Conservation (phyloP, 2,797 vertebrate genomes). For the Lacerta viridis region DNA sequence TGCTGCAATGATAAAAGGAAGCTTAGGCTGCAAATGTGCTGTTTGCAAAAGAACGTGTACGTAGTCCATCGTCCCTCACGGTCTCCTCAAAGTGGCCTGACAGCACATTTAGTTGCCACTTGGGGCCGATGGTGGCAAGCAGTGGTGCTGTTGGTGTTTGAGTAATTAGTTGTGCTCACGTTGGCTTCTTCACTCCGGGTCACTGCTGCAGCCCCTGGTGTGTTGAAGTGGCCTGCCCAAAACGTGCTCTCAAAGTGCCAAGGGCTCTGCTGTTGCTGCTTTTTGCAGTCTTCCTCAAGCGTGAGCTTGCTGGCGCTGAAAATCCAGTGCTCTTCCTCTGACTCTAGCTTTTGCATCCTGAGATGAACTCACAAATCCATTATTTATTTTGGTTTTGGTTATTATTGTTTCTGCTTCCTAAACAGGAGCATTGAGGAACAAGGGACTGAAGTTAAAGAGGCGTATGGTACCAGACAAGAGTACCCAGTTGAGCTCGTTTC, state of each 20-base stretch:
- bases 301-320: constrained; percentile 56
- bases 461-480: constrained; percentile 39
- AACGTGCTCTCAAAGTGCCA: background rate
- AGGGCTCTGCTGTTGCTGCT: background rate
- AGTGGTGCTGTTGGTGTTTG: accelerated
- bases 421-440: constrained; percentile 41
- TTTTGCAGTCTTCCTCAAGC: constrained; percentile 37
- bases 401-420: constrained; percentile 68
- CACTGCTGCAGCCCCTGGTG: background rate
- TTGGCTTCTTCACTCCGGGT: background rate
- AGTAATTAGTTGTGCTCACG: background rate
- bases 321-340: constrained; percentile 40
- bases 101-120: background rate
- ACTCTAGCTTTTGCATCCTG: constrained; percentile 67
- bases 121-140: background rate
- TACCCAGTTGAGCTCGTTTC: constrained; percentile 19
- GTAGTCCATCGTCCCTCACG: background rate
- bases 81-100: background rate
- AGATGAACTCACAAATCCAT: constrained; percentile 60
- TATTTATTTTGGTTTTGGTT: constrained; percentile 67
- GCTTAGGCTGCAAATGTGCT: background rate
- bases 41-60: background rate
- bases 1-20: background rate
- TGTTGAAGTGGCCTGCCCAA: background rate
- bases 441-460: constrained; percentile 38